Evolutionary conservation across 1,140 invertebrate genomes (phyloP).

Genomic region (Asobara japonica): DNA sequence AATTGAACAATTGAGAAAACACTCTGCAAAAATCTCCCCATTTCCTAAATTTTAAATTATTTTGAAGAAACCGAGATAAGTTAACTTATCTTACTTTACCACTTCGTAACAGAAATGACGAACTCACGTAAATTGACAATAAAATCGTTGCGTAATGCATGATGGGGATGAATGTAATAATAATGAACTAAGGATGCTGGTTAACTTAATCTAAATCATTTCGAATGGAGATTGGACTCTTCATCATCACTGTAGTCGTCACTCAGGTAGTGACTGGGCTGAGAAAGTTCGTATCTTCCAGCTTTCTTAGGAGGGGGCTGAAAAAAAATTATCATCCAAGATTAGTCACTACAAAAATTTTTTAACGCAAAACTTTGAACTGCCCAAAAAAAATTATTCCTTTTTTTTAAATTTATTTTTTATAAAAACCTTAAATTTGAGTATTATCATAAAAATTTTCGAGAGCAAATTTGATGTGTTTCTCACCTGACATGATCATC

Average conservation of each 20-base stretch:
- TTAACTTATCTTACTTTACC: too few relatives aligned
- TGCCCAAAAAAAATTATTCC: too few relatives aligned
- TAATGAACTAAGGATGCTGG: not conserved
- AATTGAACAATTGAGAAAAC: too few relatives aligned
- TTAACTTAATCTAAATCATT: conserved; percentile 46
- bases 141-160: not conserved
- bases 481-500: conserved; percentile 61
- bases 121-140: not conserved
- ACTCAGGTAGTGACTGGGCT: conserved; percentile 56
- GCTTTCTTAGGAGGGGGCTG: conserved; percentile 68
- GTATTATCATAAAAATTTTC: too few relatives aligned
- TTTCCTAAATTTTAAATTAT: too few relatives aligned
- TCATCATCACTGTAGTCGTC: conserved; percentile 67
- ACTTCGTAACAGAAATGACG: too few relatives aligned
- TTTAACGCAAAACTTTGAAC: too few relatives aligned
- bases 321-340: conserved; percentile 41
- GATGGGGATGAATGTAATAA: not conserved
- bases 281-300: conserved; percentile 63
- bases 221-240: conserved; percentile 58
- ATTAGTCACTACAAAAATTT: conserved; percentile 3
- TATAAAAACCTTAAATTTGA: too few relatives aligned
- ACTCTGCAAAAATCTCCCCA: too few relatives aligned
- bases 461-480: too few relatives aligned
- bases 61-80: too few relatives aligned
- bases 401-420: too few relatives aligned